Evolutionary conservation across 92 coral and sea anemone genomes (phyloP).

Genomic region (Blastomussa wellsi): DNA sequence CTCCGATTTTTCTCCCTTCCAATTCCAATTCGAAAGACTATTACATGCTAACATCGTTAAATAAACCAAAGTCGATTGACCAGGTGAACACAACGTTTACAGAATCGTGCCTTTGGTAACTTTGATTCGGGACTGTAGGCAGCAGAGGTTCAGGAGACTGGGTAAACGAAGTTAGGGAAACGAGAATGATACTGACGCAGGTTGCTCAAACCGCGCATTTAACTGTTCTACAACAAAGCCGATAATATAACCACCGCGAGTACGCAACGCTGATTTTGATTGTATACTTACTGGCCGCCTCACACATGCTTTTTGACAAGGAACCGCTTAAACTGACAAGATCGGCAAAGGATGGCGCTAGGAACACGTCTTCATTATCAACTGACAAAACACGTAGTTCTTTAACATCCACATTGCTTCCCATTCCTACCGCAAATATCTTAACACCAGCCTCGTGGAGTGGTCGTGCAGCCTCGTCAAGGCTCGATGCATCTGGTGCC

Average conservation of each 20-base stretch:
- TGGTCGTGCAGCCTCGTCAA: constrained; percentile 66
- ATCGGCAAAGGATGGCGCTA: constrained; percentile 38
- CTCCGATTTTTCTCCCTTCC: no score
- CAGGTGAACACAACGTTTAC: background rate
- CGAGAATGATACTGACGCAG: background rate
- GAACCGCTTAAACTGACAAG: constrained; percentile 23
- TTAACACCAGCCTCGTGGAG: constrained; percentile 58
- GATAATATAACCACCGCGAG: background rate
- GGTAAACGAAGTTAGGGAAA: background rate
- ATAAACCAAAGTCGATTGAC: background rate
- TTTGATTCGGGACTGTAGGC: background rate
- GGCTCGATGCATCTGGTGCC: constrained; percentile 48
- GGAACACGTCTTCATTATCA: constrained; percentile 47
- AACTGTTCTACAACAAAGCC: background rate
- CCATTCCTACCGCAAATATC: constrained; percentile 54
- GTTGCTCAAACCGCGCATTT: no score
- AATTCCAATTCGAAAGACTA: no score
- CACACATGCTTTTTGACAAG: constrained; percentile 20
- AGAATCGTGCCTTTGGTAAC: background rate
- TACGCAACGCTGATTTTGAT: background rate
- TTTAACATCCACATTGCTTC: constrained; percentile 19
- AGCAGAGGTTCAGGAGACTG: background rate
- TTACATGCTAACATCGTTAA: background rate
- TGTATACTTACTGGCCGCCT: constrained; percentile 42
- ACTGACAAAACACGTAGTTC: constrained; percentile 28